These are phyloP conservation scores for Platyscapa corneri DNA, from an alignment of 1,140 invertebrate species.

Conservation along the genomic window DNA sequence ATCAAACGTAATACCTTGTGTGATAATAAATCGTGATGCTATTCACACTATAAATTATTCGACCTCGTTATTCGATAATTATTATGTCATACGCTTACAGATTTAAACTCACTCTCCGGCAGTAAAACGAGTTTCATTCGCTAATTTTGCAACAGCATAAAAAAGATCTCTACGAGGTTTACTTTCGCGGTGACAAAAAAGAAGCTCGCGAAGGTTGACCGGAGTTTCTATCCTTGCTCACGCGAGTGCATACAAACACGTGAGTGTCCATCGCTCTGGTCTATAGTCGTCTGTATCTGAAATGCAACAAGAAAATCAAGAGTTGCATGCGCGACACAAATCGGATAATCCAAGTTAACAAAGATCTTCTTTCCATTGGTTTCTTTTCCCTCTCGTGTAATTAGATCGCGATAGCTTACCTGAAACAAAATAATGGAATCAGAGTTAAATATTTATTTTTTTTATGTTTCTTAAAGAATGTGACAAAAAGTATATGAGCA, in stretches of 20 bases:
- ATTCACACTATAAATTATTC: constrained; percentile 26
- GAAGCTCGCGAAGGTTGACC: constrained; percentile 32
- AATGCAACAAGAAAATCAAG: neutral
- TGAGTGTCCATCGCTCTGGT: constrained; percentile 13
- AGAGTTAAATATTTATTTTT: neutral
- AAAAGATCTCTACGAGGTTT: constrained; percentile 12
- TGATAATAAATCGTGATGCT: constrained; percentile 12
- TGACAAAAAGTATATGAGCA: neutral
- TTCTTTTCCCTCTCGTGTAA: neutral
- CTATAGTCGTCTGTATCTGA: too few species aligned
- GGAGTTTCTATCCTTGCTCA: constrained; percentile 40
- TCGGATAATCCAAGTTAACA: constrained; percentile 23
- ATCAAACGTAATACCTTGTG: neutral
- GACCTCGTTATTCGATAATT: constrained; percentile 44
- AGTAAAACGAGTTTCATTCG: constrained; percentile 38
- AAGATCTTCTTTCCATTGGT: neutral
- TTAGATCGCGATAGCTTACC: constrained; percentile 54
- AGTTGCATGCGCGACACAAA: neutral
- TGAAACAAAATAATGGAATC: constrained; percentile 58
- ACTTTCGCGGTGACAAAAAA: constrained; percentile 22
- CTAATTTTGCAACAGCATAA: constrained; percentile 5
- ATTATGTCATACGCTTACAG: constrained; percentile 34
- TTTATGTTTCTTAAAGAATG: neutral
- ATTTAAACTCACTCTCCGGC: constrained; percentile 9
- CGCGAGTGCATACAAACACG: constrained; percentile 25